These are phyloP conservation scores for Acestrorhynchus altus DNA, from an alignment of 2,797 vertebrate species.

Conservation along the genomic window DNA sequence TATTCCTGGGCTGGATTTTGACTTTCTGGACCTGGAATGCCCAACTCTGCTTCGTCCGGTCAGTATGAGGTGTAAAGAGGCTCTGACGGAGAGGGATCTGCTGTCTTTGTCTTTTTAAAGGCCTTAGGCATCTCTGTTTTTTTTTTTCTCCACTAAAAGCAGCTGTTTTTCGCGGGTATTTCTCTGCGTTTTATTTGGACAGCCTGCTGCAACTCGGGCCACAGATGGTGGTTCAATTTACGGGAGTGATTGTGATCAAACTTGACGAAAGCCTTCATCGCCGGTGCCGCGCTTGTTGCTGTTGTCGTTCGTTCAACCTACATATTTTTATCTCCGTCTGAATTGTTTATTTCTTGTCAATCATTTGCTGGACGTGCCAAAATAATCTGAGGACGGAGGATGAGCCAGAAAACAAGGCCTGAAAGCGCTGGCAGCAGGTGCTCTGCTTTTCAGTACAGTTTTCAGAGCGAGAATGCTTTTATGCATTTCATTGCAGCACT, in stretches of 20 bases:
- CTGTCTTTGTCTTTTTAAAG: background rate
- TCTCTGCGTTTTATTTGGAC: background rate
- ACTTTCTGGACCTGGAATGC: too few relatives aligned
- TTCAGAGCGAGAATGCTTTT: background rate
- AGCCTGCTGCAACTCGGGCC: constrained; percentile 9
- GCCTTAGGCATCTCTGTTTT: background rate
- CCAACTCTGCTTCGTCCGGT: too few relatives aligned
- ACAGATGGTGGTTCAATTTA: constrained; percentile 32
- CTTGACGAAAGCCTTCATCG: constrained; percentile 27
- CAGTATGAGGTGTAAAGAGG: background rate
- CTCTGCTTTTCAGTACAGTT: background rate
- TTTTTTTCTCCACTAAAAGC: background rate
- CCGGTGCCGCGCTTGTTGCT: background rate
- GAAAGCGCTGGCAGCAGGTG: constrained; percentile 3
- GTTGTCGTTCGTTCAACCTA: background rate
- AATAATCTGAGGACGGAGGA: background rate
- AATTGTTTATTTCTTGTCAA: constrained; percentile 36
- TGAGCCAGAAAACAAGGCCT: background rate
- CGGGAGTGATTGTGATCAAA: constrained; percentile 25
- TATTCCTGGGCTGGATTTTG: too few relatives aligned
- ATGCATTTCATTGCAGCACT: background rate
- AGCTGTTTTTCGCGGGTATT: constrained; percentile 22
- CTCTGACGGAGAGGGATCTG: background rate
- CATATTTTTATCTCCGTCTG: constrained; percentile 47
- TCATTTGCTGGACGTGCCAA: constrained; percentile 37